Conservation (phyloP, 2,888 invertebrate species). For the Horisme vitalbata region DNA sequence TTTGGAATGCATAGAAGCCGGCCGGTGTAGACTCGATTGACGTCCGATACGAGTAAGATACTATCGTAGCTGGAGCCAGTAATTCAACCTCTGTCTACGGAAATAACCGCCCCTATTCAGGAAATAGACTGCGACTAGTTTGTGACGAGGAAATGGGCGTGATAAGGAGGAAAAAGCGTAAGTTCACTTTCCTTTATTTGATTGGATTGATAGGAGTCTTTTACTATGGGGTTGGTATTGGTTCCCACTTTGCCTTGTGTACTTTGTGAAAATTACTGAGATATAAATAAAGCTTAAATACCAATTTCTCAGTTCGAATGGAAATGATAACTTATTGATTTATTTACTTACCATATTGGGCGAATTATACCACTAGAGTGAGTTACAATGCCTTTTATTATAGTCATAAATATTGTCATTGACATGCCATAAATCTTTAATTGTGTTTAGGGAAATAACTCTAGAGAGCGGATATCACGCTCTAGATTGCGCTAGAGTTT, state of each 20-base stretch:
- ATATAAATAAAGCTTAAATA: too few relatives aligned
- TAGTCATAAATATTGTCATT: conserved; percentile 6
- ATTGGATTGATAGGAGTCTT: conserved; percentile 17
- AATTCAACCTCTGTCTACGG: conserved; percentile 47
- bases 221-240: conserved; percentile 1
- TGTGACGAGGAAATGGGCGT: conserved; percentile 70
- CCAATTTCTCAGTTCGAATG: not conserved
- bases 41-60: conserved; percentile 56
- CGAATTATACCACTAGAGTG: too few relatives aligned
- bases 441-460: conserved; percentile 33
- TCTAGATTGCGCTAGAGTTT: conserved; percentile 13
- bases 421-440: conserved; percentile 16
- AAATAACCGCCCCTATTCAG: conserved; percentile 48
- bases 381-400: not conserved
- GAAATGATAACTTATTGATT: not conserved
- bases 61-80: conserved; percentile 48
- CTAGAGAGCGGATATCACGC: conserved; percentile 43
- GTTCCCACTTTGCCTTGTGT: not conserved
- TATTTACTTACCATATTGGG: too few relatives aligned
- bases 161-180: conserved; percentile 77
- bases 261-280: too few relatives aligned
- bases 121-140: conserved; percentile 54
- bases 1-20: conserved; percentile 57
- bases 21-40: conserved; percentile 61
- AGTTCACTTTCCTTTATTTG: conserved; percentile 59